These are phyloP conservation scores for Drosophila siamana DNA, from an alignment of 2,888 invertebrate genomes.

Conservation along the genomic window DNA sequence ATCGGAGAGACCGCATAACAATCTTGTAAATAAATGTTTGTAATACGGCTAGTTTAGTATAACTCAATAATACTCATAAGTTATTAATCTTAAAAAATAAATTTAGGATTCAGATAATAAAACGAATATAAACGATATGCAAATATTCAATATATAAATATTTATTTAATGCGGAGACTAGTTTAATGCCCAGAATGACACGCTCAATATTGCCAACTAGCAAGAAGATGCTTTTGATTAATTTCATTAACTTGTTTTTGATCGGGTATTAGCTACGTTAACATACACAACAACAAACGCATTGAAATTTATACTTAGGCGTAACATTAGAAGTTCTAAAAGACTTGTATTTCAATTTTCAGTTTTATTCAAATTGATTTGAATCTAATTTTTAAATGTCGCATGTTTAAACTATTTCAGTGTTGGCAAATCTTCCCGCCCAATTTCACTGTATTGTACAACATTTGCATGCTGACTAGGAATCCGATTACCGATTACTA, in stretches of 20 bases:
- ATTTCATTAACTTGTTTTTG: constrained; percentile 68
- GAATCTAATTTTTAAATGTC: not conserved
- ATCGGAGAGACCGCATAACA: constrained; percentile 22
- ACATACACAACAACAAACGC: constrained; percentile 39
- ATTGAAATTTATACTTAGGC: not conserved
- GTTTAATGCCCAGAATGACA: constrained; percentile 48
- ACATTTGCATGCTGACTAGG: constrained; percentile 1
- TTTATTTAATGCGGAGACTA: constrained; percentile 52
- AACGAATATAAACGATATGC: constrained; percentile 47
- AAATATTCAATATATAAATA: constrained; percentile 41
- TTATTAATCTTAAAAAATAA: constrained; percentile 59
- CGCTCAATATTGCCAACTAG: constrained; percentile 48
- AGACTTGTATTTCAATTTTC: constrained; percentile 8
- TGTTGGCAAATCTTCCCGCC: constrained; percentile 21
- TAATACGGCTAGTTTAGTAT: constrained; percentile 50
- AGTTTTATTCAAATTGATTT: constrained; percentile 5
- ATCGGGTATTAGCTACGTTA: constrained; percentile 62
- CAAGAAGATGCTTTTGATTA: constrained; percentile 61
- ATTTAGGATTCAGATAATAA: constrained; percentile 68
- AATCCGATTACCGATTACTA: constrained; percentile 3
- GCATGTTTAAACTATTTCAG: constrained; percentile 1
- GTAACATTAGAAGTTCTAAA: constrained; percentile 40
- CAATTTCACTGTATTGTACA: not conserved
- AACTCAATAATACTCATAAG: constrained; percentile 66
- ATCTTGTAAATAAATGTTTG: constrained; percentile 47